Percentiles rank a stretch among this genome's conserved stretches.
These are phyloP conservation scores for Acanthosoma haemorrhoidale DNA, from an alignment of 2,888 invertebrate species.

Conservation along the genomic window DNA sequence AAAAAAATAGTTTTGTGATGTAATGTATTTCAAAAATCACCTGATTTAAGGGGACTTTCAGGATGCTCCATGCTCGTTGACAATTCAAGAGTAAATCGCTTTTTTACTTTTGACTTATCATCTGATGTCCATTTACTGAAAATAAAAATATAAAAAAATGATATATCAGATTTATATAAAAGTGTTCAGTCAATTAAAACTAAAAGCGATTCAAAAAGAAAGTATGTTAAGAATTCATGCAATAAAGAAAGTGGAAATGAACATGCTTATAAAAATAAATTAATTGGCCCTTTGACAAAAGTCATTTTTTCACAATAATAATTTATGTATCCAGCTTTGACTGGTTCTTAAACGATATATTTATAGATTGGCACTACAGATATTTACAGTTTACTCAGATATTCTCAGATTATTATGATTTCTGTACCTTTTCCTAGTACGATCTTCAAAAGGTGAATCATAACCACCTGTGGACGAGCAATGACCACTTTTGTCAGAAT, in stretches of 20 bases:
- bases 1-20: no score
- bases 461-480: constrained; percentile 71
- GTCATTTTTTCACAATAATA: constrained; percentile 16
- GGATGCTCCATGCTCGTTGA: constrained; percentile 45
- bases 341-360: constrained; percentile 1
- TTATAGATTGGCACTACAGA: constrained; percentile 1
- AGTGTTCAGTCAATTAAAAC: neutral
- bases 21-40: no score
- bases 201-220: no score
- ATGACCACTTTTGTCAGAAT: constrained; percentile 52
- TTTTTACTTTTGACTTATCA: constrained; percentile 65
- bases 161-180: neutral
- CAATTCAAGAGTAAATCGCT: constrained; percentile 71
- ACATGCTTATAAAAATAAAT: constrained; percentile 13
- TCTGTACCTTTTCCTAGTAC: constrained; percentile 34
- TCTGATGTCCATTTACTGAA: constrained; percentile 57
- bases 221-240: neutral
- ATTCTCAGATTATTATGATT: constrained; percentile 18
- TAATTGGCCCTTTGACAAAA: constrained; percentile 29
- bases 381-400: neutral
- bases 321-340: neutral
- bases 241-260: neutral
- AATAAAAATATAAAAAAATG: neutral
- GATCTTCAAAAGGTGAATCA: constrained; percentile 65
- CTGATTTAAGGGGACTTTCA: constrained; percentile 26